Conservation (phyloP, 2,797 vertebrate species). For the Hippocampus kuda region DNA sequence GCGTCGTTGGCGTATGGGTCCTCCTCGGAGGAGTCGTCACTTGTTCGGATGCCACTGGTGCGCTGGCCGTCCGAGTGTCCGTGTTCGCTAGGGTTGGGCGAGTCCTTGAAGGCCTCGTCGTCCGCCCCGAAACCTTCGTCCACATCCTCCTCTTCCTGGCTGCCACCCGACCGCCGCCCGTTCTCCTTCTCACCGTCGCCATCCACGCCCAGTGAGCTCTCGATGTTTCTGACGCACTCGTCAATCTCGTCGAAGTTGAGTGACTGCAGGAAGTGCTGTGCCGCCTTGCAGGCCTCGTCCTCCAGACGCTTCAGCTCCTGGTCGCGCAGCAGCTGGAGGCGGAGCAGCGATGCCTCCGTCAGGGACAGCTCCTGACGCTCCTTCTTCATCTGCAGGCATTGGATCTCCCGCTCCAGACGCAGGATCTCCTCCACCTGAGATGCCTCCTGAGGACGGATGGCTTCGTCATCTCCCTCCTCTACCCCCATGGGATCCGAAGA, state of each 20-base stretch:
- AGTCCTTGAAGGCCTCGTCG: constrained; percentile 92
- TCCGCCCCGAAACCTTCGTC: constrained; percentile 93
- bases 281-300: constrained; percentile 87
- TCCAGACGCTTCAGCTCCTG: constrained; percentile 83
- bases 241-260: constrained; percentile 97
- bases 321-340: constrained; percentile 81
- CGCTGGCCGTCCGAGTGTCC: constrained; percentile 90
- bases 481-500: not conserved
- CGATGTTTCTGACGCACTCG: constrained; percentile 89
- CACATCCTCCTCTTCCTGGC: constrained; percentile 77
- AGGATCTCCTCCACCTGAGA: constrained; percentile 94
- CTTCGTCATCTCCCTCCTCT: constrained; percentile 5
- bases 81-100: constrained; percentile 90
- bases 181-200: constrained; percentile 25
- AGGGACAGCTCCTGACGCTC: constrained; percentile 86
- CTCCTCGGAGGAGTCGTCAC: constrained; percentile 95
- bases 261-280: constrained; percentile 91
- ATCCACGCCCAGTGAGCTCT: constrained; percentile 71
- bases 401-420: constrained; percentile 88
- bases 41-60: constrained; percentile 91
- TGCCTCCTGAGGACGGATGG: constrained; percentile 71
- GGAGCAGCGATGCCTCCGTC: constrained; percentile 78
- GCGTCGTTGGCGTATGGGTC: constrained; percentile 92
- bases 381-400: constrained; percentile 79
- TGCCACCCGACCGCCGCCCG: constrained; percentile 18